Evolutionary conservation across 1,140 invertebrate genomes (phyloP).

Genomic region (Zaprionus lachaisei): DNA sequence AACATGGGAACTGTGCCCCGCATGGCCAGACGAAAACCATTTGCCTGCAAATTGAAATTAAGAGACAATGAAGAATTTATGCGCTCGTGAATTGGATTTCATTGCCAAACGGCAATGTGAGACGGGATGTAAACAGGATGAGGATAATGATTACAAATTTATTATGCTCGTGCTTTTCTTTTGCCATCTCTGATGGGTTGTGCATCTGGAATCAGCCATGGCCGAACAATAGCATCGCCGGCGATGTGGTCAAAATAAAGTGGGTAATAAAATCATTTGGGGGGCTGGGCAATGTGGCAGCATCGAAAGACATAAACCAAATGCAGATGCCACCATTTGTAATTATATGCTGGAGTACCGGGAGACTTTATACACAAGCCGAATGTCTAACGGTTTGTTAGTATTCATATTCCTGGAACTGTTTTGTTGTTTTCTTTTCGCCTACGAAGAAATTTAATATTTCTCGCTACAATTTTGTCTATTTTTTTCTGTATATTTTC

Average conservation of each 20-base stretch:
- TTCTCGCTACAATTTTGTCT: constrained; percentile 15
- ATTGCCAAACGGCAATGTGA: constrained; percentile 28
- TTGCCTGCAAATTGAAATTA: constrained; percentile 28
- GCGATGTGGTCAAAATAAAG: constrained; percentile 35
- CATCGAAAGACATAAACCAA: constrained; percentile 63
- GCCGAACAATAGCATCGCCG: constrained; percentile 12
- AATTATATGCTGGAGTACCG: constrained; percentile 16
- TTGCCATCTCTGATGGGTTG: constrained; percentile 1
- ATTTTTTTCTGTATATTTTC: constrained; percentile 4
- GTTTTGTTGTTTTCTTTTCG: not conserved
- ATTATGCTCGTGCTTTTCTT: constrained; percentile 35
- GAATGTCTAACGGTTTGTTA: too few relatives aligned
- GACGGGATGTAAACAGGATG: constrained; percentile 30
- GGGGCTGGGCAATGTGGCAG: constrained; percentile 68
- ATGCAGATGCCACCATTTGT: constrained; percentile 55
- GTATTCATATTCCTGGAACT: not conserved
- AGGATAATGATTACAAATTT: constrained; percentile 65
- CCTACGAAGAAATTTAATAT: not conserved
- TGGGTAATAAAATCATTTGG: constrained; percentile 64
- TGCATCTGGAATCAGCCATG: constrained; percentile 47
- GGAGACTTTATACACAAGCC: too few relatives aligned
- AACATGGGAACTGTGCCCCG: not conserved
- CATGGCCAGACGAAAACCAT: constrained; percentile 17
- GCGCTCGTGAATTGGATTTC: constrained; percentile 18
- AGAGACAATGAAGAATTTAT: constrained; percentile 29